Conservation (phyloP, 2,113 vertebrate species). For the Istiophorus platypterus region DNA sequence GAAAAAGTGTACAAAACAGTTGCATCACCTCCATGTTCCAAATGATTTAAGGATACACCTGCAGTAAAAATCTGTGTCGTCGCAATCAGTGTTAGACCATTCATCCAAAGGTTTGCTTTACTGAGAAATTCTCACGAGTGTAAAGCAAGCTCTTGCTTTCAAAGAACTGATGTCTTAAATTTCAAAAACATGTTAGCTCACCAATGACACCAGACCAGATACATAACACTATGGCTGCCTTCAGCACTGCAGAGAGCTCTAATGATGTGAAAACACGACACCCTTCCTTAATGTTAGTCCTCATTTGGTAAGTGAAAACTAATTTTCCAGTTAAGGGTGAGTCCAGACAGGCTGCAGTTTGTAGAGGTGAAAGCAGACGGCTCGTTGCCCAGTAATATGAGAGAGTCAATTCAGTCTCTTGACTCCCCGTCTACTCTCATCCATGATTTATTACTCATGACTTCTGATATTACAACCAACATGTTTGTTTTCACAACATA, state of each 20-base stretch:
- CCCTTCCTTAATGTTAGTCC: not conserved
- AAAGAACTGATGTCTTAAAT: slow-evolving; percentile 41
- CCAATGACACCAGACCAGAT: slow-evolving; percentile 30
- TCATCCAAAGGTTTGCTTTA: slow-evolving; percentile 7
- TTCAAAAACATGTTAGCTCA: slow-evolving; percentile 50
- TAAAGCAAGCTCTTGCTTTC: slow-evolving; percentile 42
- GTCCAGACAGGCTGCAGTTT: slow-evolving; percentile 15
- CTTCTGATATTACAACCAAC: slow-evolving; percentile 37
- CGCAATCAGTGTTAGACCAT: not conserved
- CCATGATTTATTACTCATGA: not conserved
- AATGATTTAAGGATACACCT: not conserved
- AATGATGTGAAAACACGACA: slow-evolving; percentile 16
- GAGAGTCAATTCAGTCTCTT: not conserved
- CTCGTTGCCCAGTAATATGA: not conserved
- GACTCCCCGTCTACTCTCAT: not conserved
- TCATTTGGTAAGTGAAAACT: slow-evolving; percentile 9
- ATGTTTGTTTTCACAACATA: slow-evolving; percentile 48
- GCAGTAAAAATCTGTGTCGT: not conserved
- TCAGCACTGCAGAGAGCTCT: not conserved
- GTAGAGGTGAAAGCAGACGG: slow-evolving; percentile 16
- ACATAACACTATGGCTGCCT: slow-evolving; percentile 23
- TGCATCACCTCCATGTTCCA: not conserved
- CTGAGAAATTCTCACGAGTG: not conserved
- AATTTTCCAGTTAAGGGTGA: not conserved
- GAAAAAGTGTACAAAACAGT: not conserved